Base-by-base conservation (phyloP, 1,140 invertebrate genomes). In the Bombus breviceps region DNA sequence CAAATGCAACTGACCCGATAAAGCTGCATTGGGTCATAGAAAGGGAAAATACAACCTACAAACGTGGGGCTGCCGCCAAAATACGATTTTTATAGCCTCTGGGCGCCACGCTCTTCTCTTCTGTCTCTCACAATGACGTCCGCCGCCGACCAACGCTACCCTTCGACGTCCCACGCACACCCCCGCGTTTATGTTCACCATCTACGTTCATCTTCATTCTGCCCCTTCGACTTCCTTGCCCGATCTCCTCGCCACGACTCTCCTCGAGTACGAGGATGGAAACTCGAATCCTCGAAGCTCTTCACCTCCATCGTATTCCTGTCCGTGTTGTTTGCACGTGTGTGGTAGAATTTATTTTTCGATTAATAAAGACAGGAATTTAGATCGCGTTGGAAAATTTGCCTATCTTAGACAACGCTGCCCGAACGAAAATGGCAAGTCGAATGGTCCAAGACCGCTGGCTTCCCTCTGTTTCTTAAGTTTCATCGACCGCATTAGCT, bases 41-140 rank as follows among this genome's bases (percentile, higher is more conserved):
- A 94, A 94, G 93, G 93, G 93, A 94, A 94, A 94, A 94, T 93
- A 93, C 92, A 94, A 94, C 91, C 92, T 93, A 92, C 91, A 92
- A 94, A 92, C 91, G 89, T 62, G 80, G 57, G 69, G 32, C 88
- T 93, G 88, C 91, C 87, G 89, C 90, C 88, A 91, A 94, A 93
- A 94, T 94, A 91, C 89, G 88, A 93, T 93, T 93, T 93, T 93
- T 93, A 93, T 90, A 78, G 88, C 86, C 84, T 84, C 81, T 59
- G 87, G 76, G 88, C 82, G 85, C 83, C 88, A 89, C 85, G 87
- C 79, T 68, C 76, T 85, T 78, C 74, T 76, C 85, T 15, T 34
- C 32, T 62, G 59, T 79, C 69, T 74, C 66, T 59, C 59, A 18
- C 73, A 37, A 28, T 59, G 77, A 77, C 78, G 79, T 78, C 66